Base-by-base conservation (phyloP, 1,140 invertebrate genomes). In the Yoshiicerus persimilis region DNA sequence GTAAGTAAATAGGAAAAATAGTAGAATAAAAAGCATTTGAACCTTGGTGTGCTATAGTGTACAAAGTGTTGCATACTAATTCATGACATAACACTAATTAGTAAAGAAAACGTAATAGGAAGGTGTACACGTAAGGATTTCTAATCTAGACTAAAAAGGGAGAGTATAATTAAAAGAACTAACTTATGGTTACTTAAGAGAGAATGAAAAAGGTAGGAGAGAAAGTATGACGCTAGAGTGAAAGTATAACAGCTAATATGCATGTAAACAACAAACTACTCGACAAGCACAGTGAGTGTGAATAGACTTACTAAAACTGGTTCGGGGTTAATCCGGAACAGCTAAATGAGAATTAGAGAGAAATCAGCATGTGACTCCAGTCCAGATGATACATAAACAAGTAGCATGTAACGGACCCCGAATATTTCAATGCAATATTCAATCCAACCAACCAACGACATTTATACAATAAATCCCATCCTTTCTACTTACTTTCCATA, bases 301-400 rank as follows among this genome's bases (percentile, higher is more conserved):
- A 86, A 77, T 84, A 77, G 86, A 98, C 97, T 98, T 97, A 98
- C 97, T 95, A 98, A 96, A 93, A 97, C 96, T 95, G 96, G 97
- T 94, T 96, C 96, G 94, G 97, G 97, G 95, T 96, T 97, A 95
- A 97, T 97, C 96, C 97, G 96, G 96, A 98, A 97, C 95, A 97
- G 96, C 97, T 98, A 95, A 75, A 86, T 77, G 83, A 80, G 62
- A 90, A 83, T 64, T 84, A 47, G 83, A 84, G 83, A 84, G 83
- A 41, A 62, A 84, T 84, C 83, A 84, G 83, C 38, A 84, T 47
- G 83, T 84, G 75, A 80, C 75, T 80, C 75, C 75, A 80, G 75
- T 80, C 75, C 75, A 80, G 75, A 80, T 38, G 34, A 80, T 80
- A 80, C 34, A 80, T 70, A 80, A 80, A 80, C 75, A 80, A 36